A percentile compares a stretch with the other conserved stretches of the same genome.
Conservation (phyloP, 2,797 vertebrate genomes). For the Sebastiscus tertius region DNA sequence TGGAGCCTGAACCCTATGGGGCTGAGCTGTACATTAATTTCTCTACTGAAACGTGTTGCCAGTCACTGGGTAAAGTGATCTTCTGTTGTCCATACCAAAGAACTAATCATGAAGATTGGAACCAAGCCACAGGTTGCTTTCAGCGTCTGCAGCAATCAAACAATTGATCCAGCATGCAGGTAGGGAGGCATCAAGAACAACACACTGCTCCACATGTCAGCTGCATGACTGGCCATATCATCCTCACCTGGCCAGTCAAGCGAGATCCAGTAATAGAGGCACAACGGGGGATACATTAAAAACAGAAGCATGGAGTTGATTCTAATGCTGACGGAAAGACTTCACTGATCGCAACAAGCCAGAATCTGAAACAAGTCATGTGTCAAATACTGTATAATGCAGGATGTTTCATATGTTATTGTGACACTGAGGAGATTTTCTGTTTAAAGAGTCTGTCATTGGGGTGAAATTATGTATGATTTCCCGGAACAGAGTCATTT, state of each 20-base stretch:
- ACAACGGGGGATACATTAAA: conserved; percentile 43
- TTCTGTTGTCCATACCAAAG: conserved; percentile 38
- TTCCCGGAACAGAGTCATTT: neutral
- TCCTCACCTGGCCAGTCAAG: conserved; percentile 60
- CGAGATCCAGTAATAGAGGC: conserved; percentile 61
- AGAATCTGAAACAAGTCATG: conserved; percentile 14
- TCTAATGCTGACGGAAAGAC: conserved; percentile 16
- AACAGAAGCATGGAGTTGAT: conserved; percentile 13
- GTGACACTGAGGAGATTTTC: neutral
- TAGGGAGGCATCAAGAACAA: conserved; percentile 45
- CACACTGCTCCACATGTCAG: conserved; percentile 57
- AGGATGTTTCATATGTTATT: conserved; percentile 2
- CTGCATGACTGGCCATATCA: conserved; percentile 49
- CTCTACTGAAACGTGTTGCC: conserved; percentile 13
- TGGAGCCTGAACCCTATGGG: conserved; percentile 1
- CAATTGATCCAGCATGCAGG: conserved; percentile 64
- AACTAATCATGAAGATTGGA: conserved; percentile 34
- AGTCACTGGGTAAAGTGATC: conserved; percentile 10
- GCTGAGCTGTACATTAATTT: neutral
- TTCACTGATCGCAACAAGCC: conserved; percentile 8
- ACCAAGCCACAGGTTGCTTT: conserved; percentile 33
- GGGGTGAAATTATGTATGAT: neutral
- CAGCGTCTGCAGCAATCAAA: conserved; percentile 50
- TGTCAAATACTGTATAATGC: neutral
- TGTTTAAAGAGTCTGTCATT: neutral